Evolutionary conservation across 2,888 invertebrate species (phyloP).

Genomic region (Masnerella sp.): DNA sequence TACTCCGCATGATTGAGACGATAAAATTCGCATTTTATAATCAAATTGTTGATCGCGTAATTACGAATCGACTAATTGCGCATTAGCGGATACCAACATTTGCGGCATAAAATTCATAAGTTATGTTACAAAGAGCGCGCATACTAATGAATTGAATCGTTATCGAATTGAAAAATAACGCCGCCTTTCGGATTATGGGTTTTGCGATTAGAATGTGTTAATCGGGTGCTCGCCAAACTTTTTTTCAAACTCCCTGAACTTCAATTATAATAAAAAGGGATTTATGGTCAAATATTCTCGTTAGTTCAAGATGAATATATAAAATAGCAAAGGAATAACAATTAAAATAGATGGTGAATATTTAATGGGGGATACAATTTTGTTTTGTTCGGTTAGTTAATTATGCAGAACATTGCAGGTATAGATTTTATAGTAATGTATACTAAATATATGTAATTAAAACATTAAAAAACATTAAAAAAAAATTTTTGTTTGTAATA

Average conservation of each 20-base stretch:
- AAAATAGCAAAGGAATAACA: no score
- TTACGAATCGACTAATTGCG: constrained; percentile 25
- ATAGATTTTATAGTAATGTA: no score
- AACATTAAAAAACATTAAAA: no score
- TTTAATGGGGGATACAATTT: no score
- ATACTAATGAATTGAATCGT: constrained; percentile 23
- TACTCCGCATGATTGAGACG: constrained; percentile 19
- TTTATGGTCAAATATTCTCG: no score
- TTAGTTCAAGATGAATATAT: no score
- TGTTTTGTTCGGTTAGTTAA: no score
- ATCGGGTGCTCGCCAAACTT: neutral
- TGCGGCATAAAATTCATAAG: constrained; percentile 13
- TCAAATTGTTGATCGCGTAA: constrained; percentile 34
- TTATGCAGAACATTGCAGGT: no score
- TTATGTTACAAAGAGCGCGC: constrained; percentile 8
- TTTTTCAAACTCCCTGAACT: neutral
- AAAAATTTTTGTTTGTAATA: no score
- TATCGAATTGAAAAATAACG: constrained; percentile 12
- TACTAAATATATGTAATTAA: no score
- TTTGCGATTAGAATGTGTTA: constrained; percentile 13
- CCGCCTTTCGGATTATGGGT: neutral
- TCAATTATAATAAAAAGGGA: no score
- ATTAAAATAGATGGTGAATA: no score
- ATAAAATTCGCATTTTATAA: constrained; percentile 34
- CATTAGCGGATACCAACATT: constrained; percentile 5